These are phyloP conservation scores for Pycnomerus fuliginosus DNA, from an alignment of 2,888 invertebrate species.

Conservation along the genomic window DNA sequence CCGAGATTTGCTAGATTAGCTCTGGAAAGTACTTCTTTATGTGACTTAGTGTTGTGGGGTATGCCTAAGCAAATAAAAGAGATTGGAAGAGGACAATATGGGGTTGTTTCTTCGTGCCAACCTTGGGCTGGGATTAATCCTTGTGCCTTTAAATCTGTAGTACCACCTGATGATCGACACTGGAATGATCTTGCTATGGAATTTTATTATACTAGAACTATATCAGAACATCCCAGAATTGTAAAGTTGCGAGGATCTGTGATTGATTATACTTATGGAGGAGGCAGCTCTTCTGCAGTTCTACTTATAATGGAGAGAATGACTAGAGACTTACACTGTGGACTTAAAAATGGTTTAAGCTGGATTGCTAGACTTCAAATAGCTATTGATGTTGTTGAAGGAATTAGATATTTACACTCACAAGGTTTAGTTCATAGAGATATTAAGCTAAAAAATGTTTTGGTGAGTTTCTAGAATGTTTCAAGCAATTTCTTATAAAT, in stretches of 20 bases:
- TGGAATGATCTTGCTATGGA: conserved; percentile 91
- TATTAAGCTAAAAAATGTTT: conserved; percentile 86
- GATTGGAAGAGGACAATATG: conserved; percentile 83
- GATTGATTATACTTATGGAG: conserved; percentile 74
- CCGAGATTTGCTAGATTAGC: conserved; percentile 79
- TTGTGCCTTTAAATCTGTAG: conserved; percentile 83
- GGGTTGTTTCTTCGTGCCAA: conserved; percentile 81
- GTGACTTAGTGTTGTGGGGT: conserved; percentile 74
- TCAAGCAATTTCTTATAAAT: not conserved
- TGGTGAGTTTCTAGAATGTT: conserved; percentile 55
- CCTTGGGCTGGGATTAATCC: conserved; percentile 73
- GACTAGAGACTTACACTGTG: conserved; percentile 76
- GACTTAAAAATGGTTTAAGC: conserved; percentile 66
- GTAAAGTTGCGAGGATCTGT: conserved; percentile 76
- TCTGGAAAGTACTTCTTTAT: conserved; percentile 80
- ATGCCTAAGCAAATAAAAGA: conserved; percentile 65
- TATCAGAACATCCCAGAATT: conserved; percentile 79
- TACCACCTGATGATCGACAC: conserved; percentile 85
- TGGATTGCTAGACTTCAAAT: conserved; percentile 67
- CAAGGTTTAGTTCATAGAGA: conserved; percentile 86
- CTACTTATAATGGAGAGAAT: conserved; percentile 77
- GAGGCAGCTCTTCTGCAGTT: conserved; percentile 70
- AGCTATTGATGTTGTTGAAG: conserved; percentile 81
- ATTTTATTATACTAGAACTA: conserved; percentile 84
- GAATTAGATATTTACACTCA: conserved; percentile 85